phyloP scores from a whole-genome alignment of 2,797 vertebrate genomes.

The Anabacerthia variegaticeps region DNA sequence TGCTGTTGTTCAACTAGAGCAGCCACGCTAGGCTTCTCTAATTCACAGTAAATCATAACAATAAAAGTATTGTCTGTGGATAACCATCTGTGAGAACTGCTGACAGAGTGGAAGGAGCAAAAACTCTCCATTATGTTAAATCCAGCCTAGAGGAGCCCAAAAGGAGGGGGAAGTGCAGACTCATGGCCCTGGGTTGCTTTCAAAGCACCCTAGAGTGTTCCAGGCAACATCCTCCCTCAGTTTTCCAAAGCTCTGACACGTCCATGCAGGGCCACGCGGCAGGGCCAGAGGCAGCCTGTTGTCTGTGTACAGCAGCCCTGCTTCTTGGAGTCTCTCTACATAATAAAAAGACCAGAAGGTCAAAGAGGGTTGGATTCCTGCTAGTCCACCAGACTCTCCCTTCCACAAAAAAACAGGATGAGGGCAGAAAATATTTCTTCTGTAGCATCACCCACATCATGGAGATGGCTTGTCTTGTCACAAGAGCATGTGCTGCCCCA shows the following conservation, averaged over 20 bases:
- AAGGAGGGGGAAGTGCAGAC: background rate
- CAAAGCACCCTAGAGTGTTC: background rate
- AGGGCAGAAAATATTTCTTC: background rate
- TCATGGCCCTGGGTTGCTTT: background rate
- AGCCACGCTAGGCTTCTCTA: background rate
- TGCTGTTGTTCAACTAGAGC: background rate
- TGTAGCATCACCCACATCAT: background rate
- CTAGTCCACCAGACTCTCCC: background rate
- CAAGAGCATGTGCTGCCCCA: background rate
- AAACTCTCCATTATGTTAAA: background rate
- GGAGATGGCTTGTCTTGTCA: background rate
- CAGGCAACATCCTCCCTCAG: background rate
- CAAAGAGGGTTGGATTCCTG: background rate
- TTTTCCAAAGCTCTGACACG: background rate
- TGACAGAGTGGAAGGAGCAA: background rate
- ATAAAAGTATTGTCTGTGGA: background rate
- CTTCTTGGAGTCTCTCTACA: rapidly evolving
- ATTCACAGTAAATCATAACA: background rate
- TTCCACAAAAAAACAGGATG: background rate
- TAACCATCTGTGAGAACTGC: conserved; percentile 6
- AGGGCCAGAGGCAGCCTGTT: background rate
- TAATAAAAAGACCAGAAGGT: background rate
- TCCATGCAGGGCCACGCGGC: background rate
- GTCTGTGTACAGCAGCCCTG: background rate
- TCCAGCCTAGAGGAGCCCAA: background rate